These are phyloP conservation scores for Anseranas semipalmata DNA, from an alignment of 2,113 vertebrate species.

Conservation along the genomic window DNA sequence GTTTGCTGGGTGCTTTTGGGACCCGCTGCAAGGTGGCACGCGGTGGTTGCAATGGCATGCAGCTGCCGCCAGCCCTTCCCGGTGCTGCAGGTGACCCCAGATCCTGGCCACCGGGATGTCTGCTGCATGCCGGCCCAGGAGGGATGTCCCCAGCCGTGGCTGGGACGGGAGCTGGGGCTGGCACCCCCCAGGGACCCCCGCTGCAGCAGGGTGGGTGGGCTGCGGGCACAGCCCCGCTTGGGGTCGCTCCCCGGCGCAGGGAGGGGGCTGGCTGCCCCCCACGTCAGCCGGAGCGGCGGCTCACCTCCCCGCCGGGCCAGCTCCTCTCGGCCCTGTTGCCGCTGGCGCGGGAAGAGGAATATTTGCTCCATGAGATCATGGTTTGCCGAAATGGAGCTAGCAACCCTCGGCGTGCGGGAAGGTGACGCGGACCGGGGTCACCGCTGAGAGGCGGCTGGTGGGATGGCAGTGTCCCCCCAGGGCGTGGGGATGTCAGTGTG, in stretches of 20 bases:
- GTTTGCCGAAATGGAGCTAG: background rate
- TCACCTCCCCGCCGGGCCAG: background rate
- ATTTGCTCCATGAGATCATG: conserved; percentile 68
- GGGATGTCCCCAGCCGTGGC: background rate
- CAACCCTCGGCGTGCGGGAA: background rate
- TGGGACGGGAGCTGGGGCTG: background rate
- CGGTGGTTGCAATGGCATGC: no score
- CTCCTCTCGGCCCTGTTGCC: background rate
- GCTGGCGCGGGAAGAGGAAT: conserved; percentile 59
- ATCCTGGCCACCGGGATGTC: background rate
- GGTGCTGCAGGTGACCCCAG: background rate
- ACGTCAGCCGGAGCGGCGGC: background rate
- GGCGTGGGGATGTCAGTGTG: no score
- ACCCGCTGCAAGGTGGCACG: no score
- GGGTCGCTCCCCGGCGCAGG: background rate
- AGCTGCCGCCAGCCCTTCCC: background rate
- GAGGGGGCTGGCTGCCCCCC: background rate
- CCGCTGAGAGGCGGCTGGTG: background rate
- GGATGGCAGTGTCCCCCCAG: background rate
- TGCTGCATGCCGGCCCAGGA: background rate
- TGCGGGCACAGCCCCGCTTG: no score
- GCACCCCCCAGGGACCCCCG: background rate
- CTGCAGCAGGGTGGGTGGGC: background rate
- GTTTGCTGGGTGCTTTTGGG: no score
- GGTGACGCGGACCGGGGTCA: background rate